Evolutionary conservation across 2,113 vertebrate genomes (phyloP), one percentile per base, ranked within the genome.

Genomic region (Albula glossodonta): DNA sequence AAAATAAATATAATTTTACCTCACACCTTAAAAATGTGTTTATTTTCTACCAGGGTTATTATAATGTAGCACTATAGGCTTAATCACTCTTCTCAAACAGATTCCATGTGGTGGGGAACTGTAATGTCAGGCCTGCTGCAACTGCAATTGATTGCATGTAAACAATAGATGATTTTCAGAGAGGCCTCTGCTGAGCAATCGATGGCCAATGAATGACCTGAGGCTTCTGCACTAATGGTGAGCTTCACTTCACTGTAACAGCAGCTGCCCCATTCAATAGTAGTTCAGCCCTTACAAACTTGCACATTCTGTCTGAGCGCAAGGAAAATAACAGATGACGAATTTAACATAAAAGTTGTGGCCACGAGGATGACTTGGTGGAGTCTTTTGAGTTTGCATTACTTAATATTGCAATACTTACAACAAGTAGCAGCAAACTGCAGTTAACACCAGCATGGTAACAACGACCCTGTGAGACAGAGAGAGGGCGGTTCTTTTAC

Each of bases 371-470:
- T 63, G 19, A 60, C 83, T 25, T 5, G 48, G 78, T 8, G 11
- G 15, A 50, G 19, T n/a, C 17, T 66, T 15, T 31, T 31, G 7
- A 9, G 10, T 25, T 22, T 57, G 31, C 51, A 85, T 57, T 87
- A 9, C 17, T 41, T 11, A 7, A 4, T 15, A 56, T 50, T 12
- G 22, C 8, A 52, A 93, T 97, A 99, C 98, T 99, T 94, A 99
- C 98, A 99, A 99, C 86, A 99, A 94, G 89, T 99, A 99, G 94
- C 98, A 99, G 96, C 98, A 99, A 80, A 99, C 93, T 13, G 98
- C 96, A 93, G 97, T 98, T 9, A 97, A 95, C 85, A 99, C 97
- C 96, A 99, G 91, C 98, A 99, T 99, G 48, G 97, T 98, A 90
- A 98, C 96, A 85, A 98, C 98, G 88, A 99, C 97, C 82, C 98